Evolutionary conservation across 2,797 vertebrate genomes (phyloP), one percentile per base, ranked within the genome.

Genomic region (Sebastes hubbsi): DNA sequence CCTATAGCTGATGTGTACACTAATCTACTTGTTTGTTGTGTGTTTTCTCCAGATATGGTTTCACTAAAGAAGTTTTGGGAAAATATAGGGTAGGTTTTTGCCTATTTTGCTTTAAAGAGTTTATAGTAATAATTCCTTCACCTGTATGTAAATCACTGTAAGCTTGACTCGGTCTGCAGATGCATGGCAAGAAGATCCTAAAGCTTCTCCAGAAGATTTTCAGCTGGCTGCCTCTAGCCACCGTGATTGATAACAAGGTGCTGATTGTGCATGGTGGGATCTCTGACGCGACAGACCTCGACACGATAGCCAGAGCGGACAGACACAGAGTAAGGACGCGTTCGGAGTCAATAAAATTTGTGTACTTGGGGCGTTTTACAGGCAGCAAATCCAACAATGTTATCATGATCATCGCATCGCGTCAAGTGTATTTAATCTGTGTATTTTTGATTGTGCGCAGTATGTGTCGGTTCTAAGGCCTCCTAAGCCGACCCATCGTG

Each of bases 11-110:
- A n/a, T 65, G 5, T 30, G 13, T 22, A 8, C 13, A 61, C 22
- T 83, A 30, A 84, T 38, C 8, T 63, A 14, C 4, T 8, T 38
- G 14, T 54, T 24, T 8, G 14, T 12, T 84, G 72, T 84, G 22
- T 86, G 85, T 76, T 93, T 85, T 71, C 73, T 92, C 30, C 87
- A 99, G 98, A 89, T 99, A 99, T 11, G 98, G 98, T 67, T 98
- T 99, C 85, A 96, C 97, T 75, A 99, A 97, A 91, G 98, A 99
- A 92, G 97, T 99, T 52, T 96, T 97, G 93, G 95, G 95, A 49
- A 99, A 99, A 93, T 99, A 99, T 82, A 96, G 96, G 96, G 98
- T 99, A 93, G 78, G 94, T 84, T 2, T 59, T 59, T 59, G 13
- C 4, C 13, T 24, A 12, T 71, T 58, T 66, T 16, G 16, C 29